These are phyloP conservation scores for Agrotis puta DNA, from an alignment of 2,888 invertebrate species.

Conservation along the genomic window DNA sequence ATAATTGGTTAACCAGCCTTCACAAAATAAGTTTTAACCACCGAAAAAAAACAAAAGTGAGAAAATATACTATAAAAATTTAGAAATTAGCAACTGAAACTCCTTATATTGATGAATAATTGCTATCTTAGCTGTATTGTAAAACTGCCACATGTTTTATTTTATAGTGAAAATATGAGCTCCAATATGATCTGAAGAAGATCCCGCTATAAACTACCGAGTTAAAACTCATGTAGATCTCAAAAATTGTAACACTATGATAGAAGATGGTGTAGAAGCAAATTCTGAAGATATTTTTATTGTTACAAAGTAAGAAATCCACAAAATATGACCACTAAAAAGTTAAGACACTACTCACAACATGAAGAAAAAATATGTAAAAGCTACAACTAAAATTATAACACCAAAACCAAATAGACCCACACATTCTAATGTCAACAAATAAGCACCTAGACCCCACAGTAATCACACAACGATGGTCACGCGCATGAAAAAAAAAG, in stretches of 20 bases:
- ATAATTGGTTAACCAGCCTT: too few relatives aligned
- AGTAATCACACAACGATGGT: slow-evolving; percentile 72
- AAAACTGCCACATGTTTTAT: background rate
- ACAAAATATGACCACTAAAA: background rate
- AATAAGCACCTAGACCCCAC: slow-evolving; percentile 53
- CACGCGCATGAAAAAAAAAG: slow-evolving; percentile 70
- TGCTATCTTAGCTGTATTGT: too few relatives aligned
- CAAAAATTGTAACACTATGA: too few relatives aligned
- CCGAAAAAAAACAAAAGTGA: too few relatives aligned
- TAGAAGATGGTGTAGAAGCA: too few relatives aligned
- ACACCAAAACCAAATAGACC: slow-evolving; percentile 33
- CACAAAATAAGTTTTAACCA: too few relatives aligned
- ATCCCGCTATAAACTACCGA: background rate
- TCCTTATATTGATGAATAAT: too few relatives aligned
- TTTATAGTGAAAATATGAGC: background rate
- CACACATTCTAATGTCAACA: slow-evolving; percentile 58
- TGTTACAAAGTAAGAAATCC: background rate
- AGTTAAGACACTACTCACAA: background rate
- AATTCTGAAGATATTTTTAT: background rate
- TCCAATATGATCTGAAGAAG: background rate
- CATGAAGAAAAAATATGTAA: background rate
- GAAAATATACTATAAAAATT: too few relatives aligned
- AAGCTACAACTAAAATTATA: slow-evolving; percentile 20
- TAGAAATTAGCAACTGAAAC: too few relatives aligned
- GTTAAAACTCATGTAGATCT: too few relatives aligned